phyloP scores from a whole-genome alignment of 2,113 vertebrate species.

The Phycodurus eques region DNA sequence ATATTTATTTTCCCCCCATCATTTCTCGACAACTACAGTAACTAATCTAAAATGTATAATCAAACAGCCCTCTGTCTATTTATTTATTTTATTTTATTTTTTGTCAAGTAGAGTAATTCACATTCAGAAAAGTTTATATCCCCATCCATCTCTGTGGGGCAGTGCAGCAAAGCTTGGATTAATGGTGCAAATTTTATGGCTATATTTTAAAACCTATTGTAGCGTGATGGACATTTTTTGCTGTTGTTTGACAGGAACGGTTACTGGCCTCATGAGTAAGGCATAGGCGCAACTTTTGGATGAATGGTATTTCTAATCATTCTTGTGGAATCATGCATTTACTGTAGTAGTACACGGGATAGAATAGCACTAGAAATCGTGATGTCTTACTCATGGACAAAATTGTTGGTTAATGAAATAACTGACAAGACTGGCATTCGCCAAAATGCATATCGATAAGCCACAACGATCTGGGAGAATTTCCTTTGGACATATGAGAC shows the following conservation, averaged over 20 bases:
- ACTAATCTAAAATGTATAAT: background rate
- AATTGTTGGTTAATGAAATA: background rate
- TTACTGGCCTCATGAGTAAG: background rate
- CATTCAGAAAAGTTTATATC: background rate
- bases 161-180: background rate
- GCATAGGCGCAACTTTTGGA: background rate
- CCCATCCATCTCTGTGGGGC: background rate
- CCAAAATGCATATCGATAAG: background rate
- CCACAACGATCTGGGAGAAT: background rate
- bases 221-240: background rate
- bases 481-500: background rate
- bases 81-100: background rate
- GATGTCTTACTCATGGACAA: no score
- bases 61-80: background rate
- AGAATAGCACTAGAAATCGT: no score
- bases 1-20: no score
- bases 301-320: background rate
- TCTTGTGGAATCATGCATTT: background rate
- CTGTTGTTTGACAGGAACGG: background rate
- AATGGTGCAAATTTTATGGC: background rate
- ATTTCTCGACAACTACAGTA: no score
- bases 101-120: background rate
- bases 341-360: background rate
- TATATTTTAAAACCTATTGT: background rate
- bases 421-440: background rate